Base-by-base conservation (phyloP, 1,140 invertebrate genomes). In the Bilobella aurantiaca region DNA sequence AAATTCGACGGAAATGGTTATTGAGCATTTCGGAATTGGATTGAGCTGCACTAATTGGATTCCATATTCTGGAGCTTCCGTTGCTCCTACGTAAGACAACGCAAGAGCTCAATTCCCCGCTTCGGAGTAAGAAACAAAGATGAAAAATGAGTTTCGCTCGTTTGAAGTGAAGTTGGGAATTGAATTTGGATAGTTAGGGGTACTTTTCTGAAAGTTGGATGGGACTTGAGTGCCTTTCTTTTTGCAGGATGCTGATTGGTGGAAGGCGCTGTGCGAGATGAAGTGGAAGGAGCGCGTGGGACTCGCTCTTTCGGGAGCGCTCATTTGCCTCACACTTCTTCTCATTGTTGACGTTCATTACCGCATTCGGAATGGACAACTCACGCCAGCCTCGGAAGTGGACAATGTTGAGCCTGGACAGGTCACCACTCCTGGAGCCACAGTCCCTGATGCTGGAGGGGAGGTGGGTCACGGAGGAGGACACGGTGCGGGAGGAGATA, bases 281-380 rank as follows among this genome's bases (percentile, higher is more conserved):
- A 72, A 72, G 70, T 69, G 62, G 65, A 72, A 72, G 62, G 70
- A 72, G 63, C 70, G 70, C 21, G 61, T 72, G 62, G 68, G 66
- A 34, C 37, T 69, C 16, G 68, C 69, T 47, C 62, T 70, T 18
- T 61, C 57, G 14, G 69, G 69, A 53, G 65, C 68, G 23, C 66
- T 70, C 18, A 72, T 72, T 56, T 65, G 71, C 59, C 71, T 72
- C 34, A 72, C 71, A 23, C 66, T 72, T 31, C 66, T 72, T 49
- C 66, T 72, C 28, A 68, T 72, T 3, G 68, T 72, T 0, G 71
- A 72, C 34, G 71, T 72, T 27, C 71, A 72, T 66, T 72, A 68
- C 28, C 53, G 71, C 42, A 58, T 72, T 27, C 68, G 67, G 53
- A 65, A 68, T 27, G 59, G 59, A 18, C 23, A 8, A 31, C 18